These are phyloP conservation scores for Eidolon helvum DNA, from an alignment of 2,113 vertebrate species.

Conservation along the genomic window DNA sequence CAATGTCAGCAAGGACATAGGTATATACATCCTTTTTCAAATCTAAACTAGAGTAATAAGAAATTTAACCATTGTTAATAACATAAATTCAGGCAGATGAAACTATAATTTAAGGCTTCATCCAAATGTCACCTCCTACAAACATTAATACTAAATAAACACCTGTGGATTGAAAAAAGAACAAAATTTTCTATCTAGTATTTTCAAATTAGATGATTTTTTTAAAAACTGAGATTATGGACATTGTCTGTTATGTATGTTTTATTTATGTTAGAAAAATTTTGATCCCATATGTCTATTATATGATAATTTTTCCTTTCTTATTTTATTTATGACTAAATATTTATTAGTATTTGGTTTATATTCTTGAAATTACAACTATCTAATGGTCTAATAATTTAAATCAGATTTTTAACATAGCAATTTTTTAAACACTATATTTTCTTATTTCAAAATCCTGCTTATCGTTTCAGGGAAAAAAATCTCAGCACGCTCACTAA, in stretches of 20 bases:
- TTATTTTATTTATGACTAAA: background rate
- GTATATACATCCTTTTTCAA: background rate
- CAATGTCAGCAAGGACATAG: conserved; percentile 45
- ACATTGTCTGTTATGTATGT: background rate
- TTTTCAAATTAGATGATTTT: background rate
- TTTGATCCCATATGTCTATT: background rate
- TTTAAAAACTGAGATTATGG: background rate
- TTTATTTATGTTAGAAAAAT: background rate
- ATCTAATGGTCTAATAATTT: background rate
- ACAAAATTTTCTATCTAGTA: background rate
- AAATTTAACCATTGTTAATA: conserved; percentile 50
- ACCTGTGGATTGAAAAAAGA: background rate
- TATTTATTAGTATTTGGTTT: background rate
- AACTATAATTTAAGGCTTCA: conserved; percentile 60
- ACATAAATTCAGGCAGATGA: conserved; percentile 46
- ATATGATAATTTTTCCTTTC: background rate
- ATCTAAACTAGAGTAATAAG: conserved; percentile 7
- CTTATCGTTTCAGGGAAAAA: background rate
- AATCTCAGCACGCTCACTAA: background rate
- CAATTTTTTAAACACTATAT: background rate
- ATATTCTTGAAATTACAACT: background rate
- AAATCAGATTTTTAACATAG: background rate
- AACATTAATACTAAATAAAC: conserved; percentile 40
- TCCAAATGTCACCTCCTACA: conserved; percentile 13
- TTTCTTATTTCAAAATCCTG: background rate